Conservation (phyloP, 2,797 vertebrate species). For the Cryptoprocta ferox region DNA sequence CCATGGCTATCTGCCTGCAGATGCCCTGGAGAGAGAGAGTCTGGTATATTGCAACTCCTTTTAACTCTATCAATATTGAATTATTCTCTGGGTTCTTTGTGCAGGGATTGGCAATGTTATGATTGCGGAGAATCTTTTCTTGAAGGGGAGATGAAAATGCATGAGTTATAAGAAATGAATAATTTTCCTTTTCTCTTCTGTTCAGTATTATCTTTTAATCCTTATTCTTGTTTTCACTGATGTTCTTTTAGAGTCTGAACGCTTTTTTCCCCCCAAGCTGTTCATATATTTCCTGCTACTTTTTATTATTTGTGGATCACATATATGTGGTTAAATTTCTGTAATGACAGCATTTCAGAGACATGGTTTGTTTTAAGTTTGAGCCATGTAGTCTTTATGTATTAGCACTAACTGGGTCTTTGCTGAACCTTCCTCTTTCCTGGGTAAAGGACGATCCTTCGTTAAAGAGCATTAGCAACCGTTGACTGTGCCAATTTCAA, state of each 20-base stretch:
- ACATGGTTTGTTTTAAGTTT: constrained; percentile 28
- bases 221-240: constrained; percentile 44
- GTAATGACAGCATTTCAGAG: constrained; percentile 16
- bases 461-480: not conserved
- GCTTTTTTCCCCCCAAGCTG: not conserved
- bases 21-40: not conserved
- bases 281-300: constrained; percentile 6
- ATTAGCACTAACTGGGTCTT: not conserved
- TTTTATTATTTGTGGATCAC: not conserved
- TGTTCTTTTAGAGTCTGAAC: constrained; percentile 16
- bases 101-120: not conserved
- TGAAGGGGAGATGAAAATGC: not conserved
- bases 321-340: not conserved
- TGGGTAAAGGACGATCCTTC: not conserved
- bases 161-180: constrained; percentile 10
- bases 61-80: not conserved
- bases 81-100: constrained; percentile 49
- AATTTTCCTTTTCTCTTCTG: not conserved
- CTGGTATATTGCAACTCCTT: not conserved
- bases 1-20: not conserved
- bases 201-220: constrained; percentile 20
- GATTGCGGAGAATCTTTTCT: constrained; percentile 7
- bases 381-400: not conserved
- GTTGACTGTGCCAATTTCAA: not conserved
- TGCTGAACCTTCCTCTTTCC: not conserved